These are phyloP conservation scores for Larimichthys crocea DNA, from an alignment of 2,113 vertebrate genomes.

Conservation along the genomic window DNA sequence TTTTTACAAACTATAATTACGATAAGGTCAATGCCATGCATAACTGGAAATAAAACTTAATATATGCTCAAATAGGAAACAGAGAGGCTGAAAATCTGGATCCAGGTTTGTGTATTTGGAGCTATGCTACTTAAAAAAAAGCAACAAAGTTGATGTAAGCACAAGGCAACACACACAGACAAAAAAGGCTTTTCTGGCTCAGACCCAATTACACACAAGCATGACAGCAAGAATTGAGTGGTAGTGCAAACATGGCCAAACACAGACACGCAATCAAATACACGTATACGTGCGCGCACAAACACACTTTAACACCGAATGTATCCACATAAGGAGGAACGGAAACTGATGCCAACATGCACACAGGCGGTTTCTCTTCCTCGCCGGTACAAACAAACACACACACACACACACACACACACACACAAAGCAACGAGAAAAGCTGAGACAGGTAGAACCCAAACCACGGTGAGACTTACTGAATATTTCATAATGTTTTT, in stretches of 20 bases:
- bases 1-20: not conserved
- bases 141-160: constrained; percentile 67
- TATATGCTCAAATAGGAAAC: not conserved
- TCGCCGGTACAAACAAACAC: constrained; percentile 42
- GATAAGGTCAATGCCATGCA: not conserved
- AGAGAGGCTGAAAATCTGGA: constrained; percentile 1
- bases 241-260: constrained; percentile 29
- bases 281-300: not conserved
- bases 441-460: constrained; percentile 70
- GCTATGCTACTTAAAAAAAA: constrained; percentile 27
- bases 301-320: constrained; percentile 23
- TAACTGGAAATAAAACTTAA: not conserved
- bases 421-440: constrained; percentile 36
- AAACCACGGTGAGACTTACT: constrained; percentile 58
- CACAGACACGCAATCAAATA: constrained; percentile 15
- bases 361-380: constrained; percentile 30
- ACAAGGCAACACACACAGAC: constrained; percentile 57
- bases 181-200: constrained; percentile 53
- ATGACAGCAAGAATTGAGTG: constrained; percentile 50
- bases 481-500: constrained; percentile 82
- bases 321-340: constrained; percentile 10
- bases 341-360: constrained; percentile 31
- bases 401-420: constrained; percentile 36
- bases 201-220: constrained; percentile 53
- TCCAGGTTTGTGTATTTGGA: constrained; percentile 25